Base-by-base conservation (phyloP, 2,797 vertebrate genomes). In the Tadarida brasiliensis region DNA sequence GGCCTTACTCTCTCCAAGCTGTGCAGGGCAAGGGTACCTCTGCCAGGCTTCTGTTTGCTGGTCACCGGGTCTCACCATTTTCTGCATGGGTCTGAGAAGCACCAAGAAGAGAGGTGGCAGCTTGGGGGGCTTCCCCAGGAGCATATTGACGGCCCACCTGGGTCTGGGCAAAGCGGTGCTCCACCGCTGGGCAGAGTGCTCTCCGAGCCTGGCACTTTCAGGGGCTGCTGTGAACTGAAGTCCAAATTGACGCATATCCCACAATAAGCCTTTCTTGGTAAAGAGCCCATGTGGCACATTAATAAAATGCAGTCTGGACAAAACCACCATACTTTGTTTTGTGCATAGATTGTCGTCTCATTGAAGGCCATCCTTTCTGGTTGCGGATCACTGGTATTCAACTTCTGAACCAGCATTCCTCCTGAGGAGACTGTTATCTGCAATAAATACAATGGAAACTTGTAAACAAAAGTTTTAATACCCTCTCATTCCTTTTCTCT, bases 391-490 rank as follows among this genome's bases (percentile, higher is more conserved):
- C 98, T 98, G 22, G 98, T 2, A 2, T 99, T 98, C 96, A 99
- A 77, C 97, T 99, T 99, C 98, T 99, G 99, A 11, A 99, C 99
- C 90, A 99, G 97, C n/a, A 99, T 99, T 65, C 99, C 99, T 26
- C 99, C 99, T 0, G 99, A 99, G 1, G 99, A 99, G 91, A 99
- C 99, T 0, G 98, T 99, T 89, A 99, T 95, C 99, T 99, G 97
- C 2, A 92, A 82, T 92, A 95, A 96, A 63, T 82, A 28, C 57
- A 91, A 95, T 16, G 81, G 88, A 87, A 81, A 93, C 78, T 33
- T 20, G 77, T 76, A 84, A 94, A n/a, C 39, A 33, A 28, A 87
- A 14, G 20, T 35, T 10, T 3, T 33, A 14, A 70, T 11, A 5
- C 39, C 84, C 44, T 17, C 33, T 61, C 30, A 51, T n/a, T 57